Evolutionary conservation across 2,113 vertebrate species (phyloP), one percentile per base, ranked within the genome.

Genomic region (Muntiacus reevesi): DNA sequence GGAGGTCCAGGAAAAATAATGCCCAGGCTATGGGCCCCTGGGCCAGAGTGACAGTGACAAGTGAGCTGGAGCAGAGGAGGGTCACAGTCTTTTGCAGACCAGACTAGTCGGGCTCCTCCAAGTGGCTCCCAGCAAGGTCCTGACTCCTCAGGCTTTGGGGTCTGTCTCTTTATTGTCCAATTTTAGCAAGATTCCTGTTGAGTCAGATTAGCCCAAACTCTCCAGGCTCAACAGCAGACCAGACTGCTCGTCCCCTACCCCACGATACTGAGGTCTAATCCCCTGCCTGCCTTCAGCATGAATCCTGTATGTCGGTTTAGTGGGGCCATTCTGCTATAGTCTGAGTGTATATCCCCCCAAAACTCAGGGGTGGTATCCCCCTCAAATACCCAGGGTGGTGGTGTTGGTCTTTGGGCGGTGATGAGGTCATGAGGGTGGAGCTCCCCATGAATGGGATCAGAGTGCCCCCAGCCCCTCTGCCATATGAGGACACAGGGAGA

Each of bases 221-320:
- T 0, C 28, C 45, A 81, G 45, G 28, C 45, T 52, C 78, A 52
- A 5, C 47, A n/a, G 52, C 78, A 52, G 47, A 12, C 47, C 30
- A 6, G 47, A n/a, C 9, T 21, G 16, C 30, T 81, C 0, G 0
- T 47, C 30, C 9, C 17, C 16, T 17, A 11, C 9, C 28, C 9
- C 45, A 4, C 4, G 0, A 45, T 30, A 17, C 45, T 17, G 27
- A 47, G 27, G 76, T 3, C 43, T 47, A 14, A 79, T 28, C 7
- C 78, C 11, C 30, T n/a, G 30, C 30, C 78, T 12, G 30, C 47
- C 5, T 17, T 81, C 47, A 21, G 28, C 47, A 52, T 33, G 16
- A 30, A 52, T 52, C 47, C 78, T 33, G 16, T 52, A 33, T 0
- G 0, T 81, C 0, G 8, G 47, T 52, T 52, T 52, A 50, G 45